Base-by-base conservation (phyloP, 2,797 vertebrate species). In the Benthosema pterotum region DNA sequence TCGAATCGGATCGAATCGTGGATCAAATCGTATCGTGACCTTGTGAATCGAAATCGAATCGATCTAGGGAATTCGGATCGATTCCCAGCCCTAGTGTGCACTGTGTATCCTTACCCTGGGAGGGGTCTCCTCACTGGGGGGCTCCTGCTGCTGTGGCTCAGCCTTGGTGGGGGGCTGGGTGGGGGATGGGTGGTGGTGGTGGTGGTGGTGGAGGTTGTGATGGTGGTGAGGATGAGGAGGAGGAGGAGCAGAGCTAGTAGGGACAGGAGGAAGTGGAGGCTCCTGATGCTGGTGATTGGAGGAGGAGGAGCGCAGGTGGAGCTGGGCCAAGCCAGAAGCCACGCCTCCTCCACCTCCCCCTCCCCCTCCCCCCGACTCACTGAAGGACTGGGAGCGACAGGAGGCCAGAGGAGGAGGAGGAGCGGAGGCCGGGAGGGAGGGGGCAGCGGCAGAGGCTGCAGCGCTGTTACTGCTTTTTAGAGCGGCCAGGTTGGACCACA, bases 61-160 rank as follows among this genome's bases (percentile, higher is more conserved):
- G n/a, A n/a, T n/a, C n/a, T n/a, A n/a, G n/a, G n/a, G n/a, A n/a
- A n/a, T n/a, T n/a, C n/a, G n/a, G n/a, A n/a, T n/a, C n/a, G n/a
- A n/a, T n/a, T n/a, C n/a, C n/a, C n/a, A n/a, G n/a, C n/a, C n/a
- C n/a, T n/a, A n/a, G n/a, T n/a, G n/a, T n/a, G n/a, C n/a, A n/a
- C n/a, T n/a, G n/a, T n/a, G n/a, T n/a, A 43, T 91, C 76, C 95
- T 98, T 97, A 99, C 96, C 96, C 97, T 95, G 80, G 96, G 96
- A 90, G 96, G 96, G 83, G 95, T 93, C 91, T 98, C 96, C 81
- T 97, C 96, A 87, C 88, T 90, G 92, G 92, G 88, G 93, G 91
- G 32, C 7, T 38, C 90, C 91, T 94, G 94, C 92, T 80, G 88
- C 53, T 87, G 86, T 9, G 79, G 89, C 90, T 94, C 92, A 91